Evolutionary conservation across 2,797 vertebrate genomes (phyloP).

Genomic region (Sparus aurata): DNA sequence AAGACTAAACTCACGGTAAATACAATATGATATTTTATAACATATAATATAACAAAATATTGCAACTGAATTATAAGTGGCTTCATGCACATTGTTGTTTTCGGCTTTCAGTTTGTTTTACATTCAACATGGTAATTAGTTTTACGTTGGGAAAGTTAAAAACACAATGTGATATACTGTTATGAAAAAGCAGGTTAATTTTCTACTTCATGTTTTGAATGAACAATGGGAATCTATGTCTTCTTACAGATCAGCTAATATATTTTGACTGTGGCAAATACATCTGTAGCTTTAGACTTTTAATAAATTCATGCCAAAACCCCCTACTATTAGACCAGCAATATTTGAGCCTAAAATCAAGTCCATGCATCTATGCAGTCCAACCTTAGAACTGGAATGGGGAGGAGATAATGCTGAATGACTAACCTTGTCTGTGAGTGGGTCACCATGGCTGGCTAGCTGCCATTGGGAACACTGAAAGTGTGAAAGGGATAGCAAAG

Average conservation of each 20-base stretch:
- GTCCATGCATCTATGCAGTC: not conserved
- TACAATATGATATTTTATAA: no score
- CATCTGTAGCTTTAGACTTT: not conserved
- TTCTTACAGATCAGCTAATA: not conserved
- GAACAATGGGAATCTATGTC: not conserved
- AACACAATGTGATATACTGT: not conserved
- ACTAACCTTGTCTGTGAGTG: conserved; percentile 72
- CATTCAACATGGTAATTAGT: not conserved
- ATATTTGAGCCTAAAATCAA: conserved; percentile 18
- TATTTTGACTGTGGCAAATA: not conserved
- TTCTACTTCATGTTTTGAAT: not conserved
- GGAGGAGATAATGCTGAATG: conserved; percentile 68
- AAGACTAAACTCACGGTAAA: not conserved
- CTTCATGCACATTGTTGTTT: no score
- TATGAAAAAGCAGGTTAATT: not conserved
- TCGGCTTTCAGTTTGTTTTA: not conserved
- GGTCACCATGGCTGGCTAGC: conserved; percentile 80
- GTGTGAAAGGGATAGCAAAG: conserved; percentile 78
- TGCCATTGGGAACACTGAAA: conserved; percentile 78
- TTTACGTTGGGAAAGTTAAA: not conserved
- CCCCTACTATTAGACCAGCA: not conserved
- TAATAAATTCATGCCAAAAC: not conserved
- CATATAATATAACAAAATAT: no score
- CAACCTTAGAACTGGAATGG: conserved; percentile 24
- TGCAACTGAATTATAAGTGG: not conserved